These are phyloP conservation scores for Morus bassanus DNA, from an alignment of 2,797 vertebrate species.

Conservation along the genomic window DNA sequence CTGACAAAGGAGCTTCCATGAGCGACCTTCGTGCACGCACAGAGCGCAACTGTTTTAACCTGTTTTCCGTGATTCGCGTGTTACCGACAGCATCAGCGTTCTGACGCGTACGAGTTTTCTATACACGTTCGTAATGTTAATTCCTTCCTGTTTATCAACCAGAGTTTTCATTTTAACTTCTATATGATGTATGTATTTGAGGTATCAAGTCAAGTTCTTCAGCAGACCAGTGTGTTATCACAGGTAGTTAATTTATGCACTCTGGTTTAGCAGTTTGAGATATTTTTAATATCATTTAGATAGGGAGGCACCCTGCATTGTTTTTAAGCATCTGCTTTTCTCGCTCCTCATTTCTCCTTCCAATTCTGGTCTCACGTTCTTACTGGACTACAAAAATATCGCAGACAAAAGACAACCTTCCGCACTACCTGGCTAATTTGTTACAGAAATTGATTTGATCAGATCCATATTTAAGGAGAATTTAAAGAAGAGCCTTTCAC, in stretches of 20 bases:
- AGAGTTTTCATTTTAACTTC: neutral
- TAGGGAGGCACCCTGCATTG: neutral
- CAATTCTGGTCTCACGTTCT: neutral
- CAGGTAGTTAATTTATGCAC: neutral
- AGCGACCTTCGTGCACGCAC: neutral
- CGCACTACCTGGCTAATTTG: neutral
- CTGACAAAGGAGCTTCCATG: neutral
- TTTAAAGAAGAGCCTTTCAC: neutral
- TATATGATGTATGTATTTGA: neutral
- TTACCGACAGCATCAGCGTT: neutral
- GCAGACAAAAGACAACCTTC: neutral
- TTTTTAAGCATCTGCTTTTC: neutral
- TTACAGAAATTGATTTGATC: neutral
- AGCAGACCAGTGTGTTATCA: neutral
- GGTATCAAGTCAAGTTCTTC: neutral
- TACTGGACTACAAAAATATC: neutral
- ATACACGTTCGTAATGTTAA: neutral
- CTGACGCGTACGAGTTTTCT: neutral
- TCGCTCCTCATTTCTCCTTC: neutral
- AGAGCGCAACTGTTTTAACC: neutral
- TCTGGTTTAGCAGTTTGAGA: neutral
- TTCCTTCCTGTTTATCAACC: neutral
- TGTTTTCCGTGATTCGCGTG: neutral
- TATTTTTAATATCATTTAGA: neutral
- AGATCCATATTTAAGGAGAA: neutral